Percentiles rank a stretch among this genome's conserved stretches.
phyloP scores from a whole-genome alignment of 2,888 invertebrate genomes.

The Sisyra nigra region DNA sequence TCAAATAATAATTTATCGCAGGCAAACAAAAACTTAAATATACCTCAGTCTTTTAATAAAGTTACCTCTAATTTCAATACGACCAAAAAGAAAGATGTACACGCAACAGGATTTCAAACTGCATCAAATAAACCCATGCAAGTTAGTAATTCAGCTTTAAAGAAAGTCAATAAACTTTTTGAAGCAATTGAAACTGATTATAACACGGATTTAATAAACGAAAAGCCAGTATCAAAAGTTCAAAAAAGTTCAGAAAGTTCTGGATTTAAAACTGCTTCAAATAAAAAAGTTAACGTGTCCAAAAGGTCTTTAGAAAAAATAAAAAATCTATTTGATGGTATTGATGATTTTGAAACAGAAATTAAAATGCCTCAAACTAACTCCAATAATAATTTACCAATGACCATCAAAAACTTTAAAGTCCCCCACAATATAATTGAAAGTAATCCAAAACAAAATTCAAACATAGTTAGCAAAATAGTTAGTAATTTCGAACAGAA shows the following conservation, averaged over 20 bases:
- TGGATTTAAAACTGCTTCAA: constrained; percentile 23
- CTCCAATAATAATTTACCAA: not conserved
- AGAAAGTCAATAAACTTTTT: constrained; percentile 21
- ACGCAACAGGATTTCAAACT: not conserved
- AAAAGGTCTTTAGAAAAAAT: constrained; percentile 23
- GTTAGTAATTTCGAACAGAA: too few relatives aligned
- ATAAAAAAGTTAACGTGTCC: constrained; percentile 24
- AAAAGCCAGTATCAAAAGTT: constrained; percentile 7
- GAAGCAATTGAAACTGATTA: constrained; percentile 14
- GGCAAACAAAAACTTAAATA: not conserved
- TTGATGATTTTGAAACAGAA: constrained; percentile 18
- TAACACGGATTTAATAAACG: not conserved
- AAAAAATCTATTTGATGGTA: constrained; percentile 18
- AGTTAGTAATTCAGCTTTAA: constrained; percentile 7
- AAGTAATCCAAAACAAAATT: not conserved
- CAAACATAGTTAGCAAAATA: not conserved
- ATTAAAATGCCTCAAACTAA: not conserved
- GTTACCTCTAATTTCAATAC: not conserved
- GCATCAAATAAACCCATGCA: constrained; percentile 1
- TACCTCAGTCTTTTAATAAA: not conserved
- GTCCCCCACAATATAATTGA: not conserved
- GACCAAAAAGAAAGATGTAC: not conserved
- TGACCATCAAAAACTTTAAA: not conserved
- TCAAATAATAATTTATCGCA: not conserved
- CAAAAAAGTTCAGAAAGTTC: constrained; percentile 4